Conservation (phyloP, 2,888 invertebrate species). For the Allolobophora icterica region DNA sequence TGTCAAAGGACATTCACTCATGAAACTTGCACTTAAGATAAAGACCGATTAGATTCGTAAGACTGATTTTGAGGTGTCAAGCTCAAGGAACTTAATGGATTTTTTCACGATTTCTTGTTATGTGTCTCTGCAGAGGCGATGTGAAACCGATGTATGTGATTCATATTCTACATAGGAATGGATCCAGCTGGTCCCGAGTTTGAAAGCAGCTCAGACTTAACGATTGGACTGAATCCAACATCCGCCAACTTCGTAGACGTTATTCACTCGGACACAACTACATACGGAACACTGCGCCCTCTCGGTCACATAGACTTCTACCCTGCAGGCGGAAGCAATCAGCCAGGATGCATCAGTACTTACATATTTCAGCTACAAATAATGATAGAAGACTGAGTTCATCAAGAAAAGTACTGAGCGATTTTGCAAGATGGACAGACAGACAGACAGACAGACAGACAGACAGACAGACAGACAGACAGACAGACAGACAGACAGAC, state of each 20-base stretch:
- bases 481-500: too few species aligned
- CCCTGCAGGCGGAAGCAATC: slow-evolving; percentile 63
- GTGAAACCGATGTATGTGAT: not conserved
- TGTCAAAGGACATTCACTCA: too few species aligned
- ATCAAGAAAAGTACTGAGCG: not conserved
- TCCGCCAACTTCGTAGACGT: slow-evolving; percentile 88
- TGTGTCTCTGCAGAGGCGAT: not conserved
- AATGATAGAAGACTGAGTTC: not conserved
- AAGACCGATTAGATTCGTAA: too few species aligned
- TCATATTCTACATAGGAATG: slow-evolving; percentile 69
- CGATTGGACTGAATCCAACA: slow-evolving; percentile 79
- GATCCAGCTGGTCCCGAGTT: slow-evolving; percentile 91
- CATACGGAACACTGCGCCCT: slow-evolving; percentile 32
- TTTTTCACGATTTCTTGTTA: too few species aligned
- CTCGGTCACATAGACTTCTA: slow-evolving; percentile 65
- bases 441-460: too few species aligned
- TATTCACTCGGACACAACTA: slow-evolving; percentile 75
- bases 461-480: too few species aligned
- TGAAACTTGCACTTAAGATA: too few species aligned
- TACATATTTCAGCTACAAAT: too few species aligned
- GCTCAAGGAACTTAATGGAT: too few species aligned
- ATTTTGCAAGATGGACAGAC: not conserved
- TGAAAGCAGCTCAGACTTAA: slow-evolving; percentile 82
- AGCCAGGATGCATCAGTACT: slow-evolving; percentile 62
- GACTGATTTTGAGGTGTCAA: too few species aligned